These are phyloP conservation scores for Centroberyx gerrardi DNA, from an alignment of 2,797 vertebrate genomes.

Conservation along the genomic window DNA sequence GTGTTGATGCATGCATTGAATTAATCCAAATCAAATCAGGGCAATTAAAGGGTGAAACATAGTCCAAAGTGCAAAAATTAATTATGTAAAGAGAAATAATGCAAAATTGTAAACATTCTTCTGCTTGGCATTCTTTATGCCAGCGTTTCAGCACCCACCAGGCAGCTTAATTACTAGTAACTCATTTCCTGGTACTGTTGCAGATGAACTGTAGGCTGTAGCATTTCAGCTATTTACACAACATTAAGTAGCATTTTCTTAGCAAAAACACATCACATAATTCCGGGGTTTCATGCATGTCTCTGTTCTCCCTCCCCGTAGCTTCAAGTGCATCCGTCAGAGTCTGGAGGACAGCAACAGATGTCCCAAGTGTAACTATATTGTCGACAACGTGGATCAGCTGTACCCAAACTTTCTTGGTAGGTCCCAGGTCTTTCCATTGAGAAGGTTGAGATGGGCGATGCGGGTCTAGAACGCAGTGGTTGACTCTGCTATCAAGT, in stretches of 20 bases:
- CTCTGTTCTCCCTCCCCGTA: slow-evolving; percentile 63
- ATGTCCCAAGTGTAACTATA: slow-evolving; percentile 99
- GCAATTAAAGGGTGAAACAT: no score
- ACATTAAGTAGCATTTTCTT: no score
- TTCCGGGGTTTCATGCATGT: not conserved
- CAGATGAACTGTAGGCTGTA: not conserved
- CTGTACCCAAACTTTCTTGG: slow-evolving; percentile 99
- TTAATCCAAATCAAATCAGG: no score
- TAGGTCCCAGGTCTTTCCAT: slow-evolving; percentile 74
- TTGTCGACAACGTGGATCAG: slow-evolving; percentile 98
- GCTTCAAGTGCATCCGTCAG: slow-evolving; percentile 98
- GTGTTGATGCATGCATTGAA: no score
- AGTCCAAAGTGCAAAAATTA: not conserved
- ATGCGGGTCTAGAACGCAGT: no score
- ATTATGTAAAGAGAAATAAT: not conserved
- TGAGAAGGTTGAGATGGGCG: not conserved
- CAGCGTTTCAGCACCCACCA: not conserved
- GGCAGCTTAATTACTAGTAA: not conserved
- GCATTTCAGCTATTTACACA: not conserved
- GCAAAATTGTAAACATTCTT: not conserved
- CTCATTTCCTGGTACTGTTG: no score
- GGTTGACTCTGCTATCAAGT: no score
- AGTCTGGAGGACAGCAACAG: slow-evolving; percentile 99
- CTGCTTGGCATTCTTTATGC: not conserved
- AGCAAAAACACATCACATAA: no score